A percentile compares a stretch with the other conserved stretches of the same genome.
Conservation (phyloP, 2,113 vertebrate species). For the Aramus guarauna region DNA sequence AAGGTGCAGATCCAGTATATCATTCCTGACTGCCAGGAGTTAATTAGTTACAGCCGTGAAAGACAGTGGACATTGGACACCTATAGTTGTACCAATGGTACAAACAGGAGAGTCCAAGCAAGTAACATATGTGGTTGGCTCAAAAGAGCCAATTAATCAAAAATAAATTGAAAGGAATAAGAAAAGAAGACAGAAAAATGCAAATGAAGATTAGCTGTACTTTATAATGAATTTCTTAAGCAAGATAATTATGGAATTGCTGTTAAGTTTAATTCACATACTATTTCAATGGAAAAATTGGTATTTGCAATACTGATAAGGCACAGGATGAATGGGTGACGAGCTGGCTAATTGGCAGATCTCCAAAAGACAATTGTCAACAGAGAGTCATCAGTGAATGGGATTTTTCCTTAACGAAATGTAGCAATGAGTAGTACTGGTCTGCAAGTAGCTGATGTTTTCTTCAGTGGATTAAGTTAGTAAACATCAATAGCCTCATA, state of each 20-base stretch:
- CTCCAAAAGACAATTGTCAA: conserved; percentile 20
- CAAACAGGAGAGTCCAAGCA: background rate
- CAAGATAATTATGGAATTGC: conserved; percentile 28
- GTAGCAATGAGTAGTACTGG: background rate
- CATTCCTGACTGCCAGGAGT: background rate
- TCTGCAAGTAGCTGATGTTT: background rate
- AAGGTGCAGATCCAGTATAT: background rate
- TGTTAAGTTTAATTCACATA: conserved; percentile 39
- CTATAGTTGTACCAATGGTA: background rate
- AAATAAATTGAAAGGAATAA: conserved; percentile 29
- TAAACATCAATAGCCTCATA: background rate
- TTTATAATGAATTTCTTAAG: conserved; percentile 46
- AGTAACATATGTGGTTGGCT: background rate
- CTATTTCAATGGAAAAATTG: conserved; percentile 2
- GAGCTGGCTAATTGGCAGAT: conserved; percentile 41
- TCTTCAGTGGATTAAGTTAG: background rate
- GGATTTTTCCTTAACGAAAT: background rate
- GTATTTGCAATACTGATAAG: conserved; percentile 32
- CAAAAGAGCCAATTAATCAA: conserved; percentile 47
- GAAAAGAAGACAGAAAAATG: conserved; percentile 34
- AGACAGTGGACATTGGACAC: background rate
- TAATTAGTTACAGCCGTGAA: background rate
- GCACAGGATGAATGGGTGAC: conserved; percentile 29
- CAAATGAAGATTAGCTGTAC: conserved; percentile 44
- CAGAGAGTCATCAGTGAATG: background rate